Evolutionary conservation across 2,888 invertebrate species (phyloP).

Genomic region (Rhamphomyia laevipes): DNA sequence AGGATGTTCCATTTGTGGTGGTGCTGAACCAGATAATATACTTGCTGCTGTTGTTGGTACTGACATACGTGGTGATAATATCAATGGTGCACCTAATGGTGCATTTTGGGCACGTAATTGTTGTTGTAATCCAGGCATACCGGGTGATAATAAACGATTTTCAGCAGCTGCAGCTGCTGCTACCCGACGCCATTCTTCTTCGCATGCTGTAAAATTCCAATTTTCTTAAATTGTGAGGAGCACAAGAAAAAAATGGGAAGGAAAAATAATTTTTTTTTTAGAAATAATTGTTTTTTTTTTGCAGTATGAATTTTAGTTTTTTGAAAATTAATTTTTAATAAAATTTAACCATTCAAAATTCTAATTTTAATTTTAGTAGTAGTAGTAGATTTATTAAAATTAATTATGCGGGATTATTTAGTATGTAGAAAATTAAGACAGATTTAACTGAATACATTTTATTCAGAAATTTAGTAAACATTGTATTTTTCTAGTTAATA

Average conservation of each 20-base stretch:
- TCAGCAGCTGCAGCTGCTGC: conserved; percentile 69
- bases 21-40: conserved; percentile 44
- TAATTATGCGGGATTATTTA: no score
- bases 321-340: neutral
- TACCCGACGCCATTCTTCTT: conserved; percentile 78
- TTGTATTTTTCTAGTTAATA: no score
- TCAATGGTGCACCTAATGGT: conserved; percentile 79
- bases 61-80: conserved; percentile 81
- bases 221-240: no score
- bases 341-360: neutral
- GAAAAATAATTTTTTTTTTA: neutral
- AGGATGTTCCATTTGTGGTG: conserved; percentile 52
- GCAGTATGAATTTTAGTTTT: neutral
- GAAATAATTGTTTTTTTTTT: no score
- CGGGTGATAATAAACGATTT: conserved; percentile 55
- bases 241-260: conserved; percentile 2
- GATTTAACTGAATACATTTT: no score
- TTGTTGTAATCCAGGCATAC: conserved; percentile 49
- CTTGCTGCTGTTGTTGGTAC: conserved; percentile 63
- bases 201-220: conserved; percentile 49
- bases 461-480: no score
- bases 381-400: no score
- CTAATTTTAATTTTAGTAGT: no score
- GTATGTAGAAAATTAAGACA: no score
- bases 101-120: conserved; percentile 56